A percentile compares a stretch with the other conserved stretches of the same genome.
Evolutionary conservation across 2,797 vertebrate species (phyloP).

Genomic region (Eulemur mongoz): DNA sequence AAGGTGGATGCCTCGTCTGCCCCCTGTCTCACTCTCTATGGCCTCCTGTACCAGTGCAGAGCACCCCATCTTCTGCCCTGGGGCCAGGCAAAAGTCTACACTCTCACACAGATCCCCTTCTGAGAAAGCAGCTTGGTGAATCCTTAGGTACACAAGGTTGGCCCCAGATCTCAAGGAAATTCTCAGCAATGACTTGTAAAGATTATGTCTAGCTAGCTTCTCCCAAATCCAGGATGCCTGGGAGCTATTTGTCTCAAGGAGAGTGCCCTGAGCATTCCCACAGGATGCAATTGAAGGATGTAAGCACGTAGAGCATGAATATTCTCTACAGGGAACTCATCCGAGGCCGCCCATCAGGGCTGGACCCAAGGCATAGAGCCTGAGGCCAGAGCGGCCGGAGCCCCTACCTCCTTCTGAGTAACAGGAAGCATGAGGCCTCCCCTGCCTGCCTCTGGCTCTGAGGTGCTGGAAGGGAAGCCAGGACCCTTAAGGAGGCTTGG

Average conservation of each 20-base stretch:
- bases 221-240: neutral
- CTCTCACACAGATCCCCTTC: neutral
- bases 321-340: neutral
- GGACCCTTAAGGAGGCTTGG: neutral
- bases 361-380: neutral
- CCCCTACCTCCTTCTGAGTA: neutral
- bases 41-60: neutral
- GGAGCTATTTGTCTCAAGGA: conserved; percentile 8
- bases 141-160: neutral
- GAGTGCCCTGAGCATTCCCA: conserved; percentile 14
- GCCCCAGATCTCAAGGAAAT: neutral
- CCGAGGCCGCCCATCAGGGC: neutral
- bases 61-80: neutral
- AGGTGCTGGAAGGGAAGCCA: neutral
- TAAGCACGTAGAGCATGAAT: neutral
- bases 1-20: neutral
- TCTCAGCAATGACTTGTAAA: neutral
- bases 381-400: neutral
- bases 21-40: neutral
- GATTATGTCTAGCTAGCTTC: neutral
- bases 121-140: neutral
- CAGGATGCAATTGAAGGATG: neutral
- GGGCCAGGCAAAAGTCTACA: neutral
- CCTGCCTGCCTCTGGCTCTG: neutral
- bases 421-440: neutral